These are phyloP conservation scores for Ischnura elegans DNA, from an alignment of 2,888 invertebrate species.

Conservation along the genomic window DNA sequence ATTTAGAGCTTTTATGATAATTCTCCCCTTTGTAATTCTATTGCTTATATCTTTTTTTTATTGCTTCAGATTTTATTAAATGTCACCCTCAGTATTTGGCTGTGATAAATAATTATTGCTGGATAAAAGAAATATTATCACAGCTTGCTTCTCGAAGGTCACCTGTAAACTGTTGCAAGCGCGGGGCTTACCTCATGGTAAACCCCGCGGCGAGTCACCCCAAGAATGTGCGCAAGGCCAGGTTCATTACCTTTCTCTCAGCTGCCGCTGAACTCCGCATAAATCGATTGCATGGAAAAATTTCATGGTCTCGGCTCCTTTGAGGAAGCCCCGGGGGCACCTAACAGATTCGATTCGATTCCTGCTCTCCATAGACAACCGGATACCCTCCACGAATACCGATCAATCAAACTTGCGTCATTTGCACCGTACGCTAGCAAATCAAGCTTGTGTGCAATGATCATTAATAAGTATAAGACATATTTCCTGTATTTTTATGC, in stretches of 20 bases:
- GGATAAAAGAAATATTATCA: no score
- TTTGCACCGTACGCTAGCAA: no score
- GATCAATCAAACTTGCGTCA: no score
- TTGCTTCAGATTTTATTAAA: no score
- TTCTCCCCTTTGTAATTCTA: no score
- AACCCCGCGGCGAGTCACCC: neutral
- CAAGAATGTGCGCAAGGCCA: neutral
- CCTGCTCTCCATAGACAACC: neutral
- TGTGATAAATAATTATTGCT: no score
- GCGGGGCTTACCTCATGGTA: neutral
- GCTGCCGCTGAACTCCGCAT: neutral
- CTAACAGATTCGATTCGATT: neutral
- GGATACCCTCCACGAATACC: neutral
- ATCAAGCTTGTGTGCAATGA: no score
- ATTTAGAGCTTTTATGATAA: no score
- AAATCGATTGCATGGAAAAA: neutral
- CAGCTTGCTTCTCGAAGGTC: neutral
- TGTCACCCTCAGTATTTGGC: no score
- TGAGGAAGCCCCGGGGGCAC: neutral
- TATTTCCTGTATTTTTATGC: no score
- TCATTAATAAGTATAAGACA: no score
- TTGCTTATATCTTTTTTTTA: no score
- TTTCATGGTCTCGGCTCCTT: neutral
- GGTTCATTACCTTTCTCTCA: conserved; percentile 10
- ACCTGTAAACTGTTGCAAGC: neutral